phyloP scores from a whole-genome alignment of 2,797 vertebrate species.

The Tauraco hartlaubi region DNA sequence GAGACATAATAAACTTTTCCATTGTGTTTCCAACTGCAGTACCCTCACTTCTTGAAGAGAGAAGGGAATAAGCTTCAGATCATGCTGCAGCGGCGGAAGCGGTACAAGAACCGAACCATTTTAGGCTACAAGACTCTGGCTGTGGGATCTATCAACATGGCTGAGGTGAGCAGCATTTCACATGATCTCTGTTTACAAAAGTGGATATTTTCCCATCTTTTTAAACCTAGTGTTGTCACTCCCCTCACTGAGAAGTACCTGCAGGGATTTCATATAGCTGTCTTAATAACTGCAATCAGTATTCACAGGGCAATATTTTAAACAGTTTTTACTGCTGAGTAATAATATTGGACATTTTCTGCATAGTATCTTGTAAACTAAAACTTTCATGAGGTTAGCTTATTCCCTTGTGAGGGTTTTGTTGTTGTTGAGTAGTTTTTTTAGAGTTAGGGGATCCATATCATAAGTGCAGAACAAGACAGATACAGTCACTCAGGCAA shows the following conservation, averaged over 20 bases:
- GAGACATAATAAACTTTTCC: background rate
- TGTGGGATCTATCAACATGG: slow-evolving; percentile 93
- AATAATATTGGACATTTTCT: background rate
- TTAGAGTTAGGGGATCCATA: background rate
- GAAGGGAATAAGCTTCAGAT: slow-evolving; percentile 98
- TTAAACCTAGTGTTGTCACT: background rate
- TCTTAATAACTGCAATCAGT: background rate
- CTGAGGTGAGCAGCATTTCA: slow-evolving; percentile 84
- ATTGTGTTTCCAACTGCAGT: slow-evolving; percentile 78
- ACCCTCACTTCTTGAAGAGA: slow-evolving; percentile 96
- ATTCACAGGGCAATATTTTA: background rate
- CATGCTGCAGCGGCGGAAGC: slow-evolving; percentile 93
- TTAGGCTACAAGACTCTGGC: slow-evolving; percentile 97
- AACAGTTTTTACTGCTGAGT: background rate
- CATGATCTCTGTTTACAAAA: background rate
- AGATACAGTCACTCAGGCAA: background rate
- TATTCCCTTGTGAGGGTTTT: background rate
- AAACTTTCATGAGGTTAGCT: background rate
- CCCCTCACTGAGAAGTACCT: background rate
- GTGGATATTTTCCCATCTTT: background rate
- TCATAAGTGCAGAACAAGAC: background rate
- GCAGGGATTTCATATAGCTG: background rate
- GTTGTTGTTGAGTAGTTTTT: background rate
- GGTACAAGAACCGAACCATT: slow-evolving; percentile 96
- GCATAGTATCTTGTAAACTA: background rate